These are phyloP conservation scores for Platygyra sinensis DNA, from an alignment of 64 coral and sea anemone species.

Conservation along the genomic window DNA sequence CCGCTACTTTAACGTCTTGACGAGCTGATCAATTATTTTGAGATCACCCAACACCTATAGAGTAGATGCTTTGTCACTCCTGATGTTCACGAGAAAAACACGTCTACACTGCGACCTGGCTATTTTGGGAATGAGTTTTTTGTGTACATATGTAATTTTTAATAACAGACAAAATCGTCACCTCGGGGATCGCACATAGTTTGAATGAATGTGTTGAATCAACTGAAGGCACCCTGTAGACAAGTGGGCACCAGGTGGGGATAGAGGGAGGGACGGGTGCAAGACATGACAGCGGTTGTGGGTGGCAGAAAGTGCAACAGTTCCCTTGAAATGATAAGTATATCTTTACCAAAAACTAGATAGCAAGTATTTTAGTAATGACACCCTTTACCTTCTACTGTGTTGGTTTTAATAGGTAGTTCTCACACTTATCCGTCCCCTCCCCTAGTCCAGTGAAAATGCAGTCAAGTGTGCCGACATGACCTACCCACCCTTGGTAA, in stretches of 20 bases:
- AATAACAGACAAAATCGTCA: conserved; percentile 52
- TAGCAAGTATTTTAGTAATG: neutral
- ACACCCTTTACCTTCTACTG: neutral
- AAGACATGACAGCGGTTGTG: neutral
- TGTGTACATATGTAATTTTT: conserved; percentile 57
- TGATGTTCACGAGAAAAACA: conserved; percentile 6
- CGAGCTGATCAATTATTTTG: neutral
- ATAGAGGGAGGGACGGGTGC: neutral
- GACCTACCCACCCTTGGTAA: neutral
- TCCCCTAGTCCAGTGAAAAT: neutral
- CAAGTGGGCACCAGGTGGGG: neutral
- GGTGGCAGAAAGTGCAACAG: neutral
- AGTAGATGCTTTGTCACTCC: neutral
- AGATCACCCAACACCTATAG: too few species aligned
- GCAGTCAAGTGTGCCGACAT: neutral
- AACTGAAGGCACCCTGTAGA: conserved; percentile 1
- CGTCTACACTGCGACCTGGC: conserved; percentile 34
- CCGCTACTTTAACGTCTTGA: neutral
- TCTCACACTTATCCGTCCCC: neutral
- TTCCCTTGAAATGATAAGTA: neutral
- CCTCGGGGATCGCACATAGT: conserved; percentile 30
- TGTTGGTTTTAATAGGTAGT: neutral
- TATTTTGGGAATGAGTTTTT: conserved; percentile 56
- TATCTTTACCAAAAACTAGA: neutral
- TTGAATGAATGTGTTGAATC: conserved; percentile 27